A percentile compares a stretch with the other conserved stretches of the same genome.
phyloP scores from a whole-genome alignment of 2,113 vertebrate species.

The Arenaria interpres region DNA sequence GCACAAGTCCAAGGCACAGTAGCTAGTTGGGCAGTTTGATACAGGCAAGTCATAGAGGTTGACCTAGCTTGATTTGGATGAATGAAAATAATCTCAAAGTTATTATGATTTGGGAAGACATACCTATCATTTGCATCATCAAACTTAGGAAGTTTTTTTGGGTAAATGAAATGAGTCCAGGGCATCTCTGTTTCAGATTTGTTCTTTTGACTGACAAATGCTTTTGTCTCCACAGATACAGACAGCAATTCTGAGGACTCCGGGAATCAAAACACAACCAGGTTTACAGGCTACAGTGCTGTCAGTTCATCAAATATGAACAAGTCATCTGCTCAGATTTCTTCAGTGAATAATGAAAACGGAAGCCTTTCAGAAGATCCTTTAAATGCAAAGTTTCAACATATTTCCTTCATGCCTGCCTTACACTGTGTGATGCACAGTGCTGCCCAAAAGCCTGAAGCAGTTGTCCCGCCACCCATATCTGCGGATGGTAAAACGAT shows the following conservation, averaged over 20 bases:
- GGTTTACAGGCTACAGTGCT: conserved; percentile 74
- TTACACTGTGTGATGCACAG: conserved; percentile 85
- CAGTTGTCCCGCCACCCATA: conserved; percentile 72
- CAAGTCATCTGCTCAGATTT: conserved; percentile 73
- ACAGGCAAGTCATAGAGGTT: background rate
- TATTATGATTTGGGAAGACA: background rate
- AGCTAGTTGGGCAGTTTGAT: background rate
- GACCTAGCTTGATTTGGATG: background rate
- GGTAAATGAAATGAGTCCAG: background rate
- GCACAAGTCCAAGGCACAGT: background rate
- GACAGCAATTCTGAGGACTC: conserved; percentile 92
- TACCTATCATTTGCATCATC: background rate
- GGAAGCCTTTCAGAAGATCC: conserved; percentile 70
- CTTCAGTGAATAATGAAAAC: conserved; percentile 69
- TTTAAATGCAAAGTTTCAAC: conserved; percentile 75
- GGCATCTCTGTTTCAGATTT: background rate
- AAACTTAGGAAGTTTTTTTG: background rate
- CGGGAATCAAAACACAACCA: conserved; percentile 71
- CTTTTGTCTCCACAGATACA: conserved; percentile 76
- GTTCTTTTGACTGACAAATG: background rate
- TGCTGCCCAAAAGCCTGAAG: conserved; percentile 76
- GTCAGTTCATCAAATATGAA: conserved; percentile 61
- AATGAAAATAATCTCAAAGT: background rate
- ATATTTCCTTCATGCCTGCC: conserved; percentile 82
- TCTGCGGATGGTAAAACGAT: conserved; percentile 79